A percentile compares a stretch with the other conserved stretches of the same genome.
Evolutionary conservation across 2,888 invertebrate species (phyloP).

Genomic region (Lasioglossum malachurum): DNA sequence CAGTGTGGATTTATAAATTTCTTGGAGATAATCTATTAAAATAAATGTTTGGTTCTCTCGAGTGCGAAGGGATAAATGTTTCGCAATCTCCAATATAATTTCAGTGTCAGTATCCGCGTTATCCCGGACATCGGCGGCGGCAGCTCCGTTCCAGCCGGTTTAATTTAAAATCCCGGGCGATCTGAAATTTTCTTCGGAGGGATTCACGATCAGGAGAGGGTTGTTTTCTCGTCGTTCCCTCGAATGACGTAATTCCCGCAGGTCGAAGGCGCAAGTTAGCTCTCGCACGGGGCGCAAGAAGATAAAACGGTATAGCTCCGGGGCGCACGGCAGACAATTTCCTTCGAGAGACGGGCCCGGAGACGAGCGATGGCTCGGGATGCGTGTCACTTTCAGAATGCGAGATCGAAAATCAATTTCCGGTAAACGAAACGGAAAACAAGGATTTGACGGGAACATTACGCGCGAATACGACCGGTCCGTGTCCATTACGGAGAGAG

Average conservation of each 20-base stretch:
- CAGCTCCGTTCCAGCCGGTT: not conserved
- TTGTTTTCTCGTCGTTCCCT: not conserved
- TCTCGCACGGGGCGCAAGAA: constrained; percentile 8
- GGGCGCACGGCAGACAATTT: constrained; percentile 64
- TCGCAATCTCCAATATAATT: not conserved
- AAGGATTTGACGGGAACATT: constrained; percentile 56
- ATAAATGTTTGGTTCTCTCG: too few species aligned
- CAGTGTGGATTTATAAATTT: not conserved
- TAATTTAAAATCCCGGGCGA: not conserved
- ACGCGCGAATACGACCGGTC: constrained; percentile 41
- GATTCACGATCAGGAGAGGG: not conserved
- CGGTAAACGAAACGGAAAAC: constrained; percentile 61
- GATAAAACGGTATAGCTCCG: constrained; percentile 40
- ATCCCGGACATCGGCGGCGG: too few species aligned
- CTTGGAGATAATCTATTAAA: not conserved
- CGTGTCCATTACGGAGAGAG: constrained; percentile 4
- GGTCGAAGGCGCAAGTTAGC: constrained; percentile 7
- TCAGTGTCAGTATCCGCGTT: not conserved
- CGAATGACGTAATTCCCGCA: constrained; percentile 7
- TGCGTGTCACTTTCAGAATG: constrained; percentile 67
- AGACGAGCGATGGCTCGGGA: constrained; percentile 48
- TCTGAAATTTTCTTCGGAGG: not conserved
- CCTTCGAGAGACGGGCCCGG: constrained; percentile 54
- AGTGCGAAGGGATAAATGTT: not conserved
- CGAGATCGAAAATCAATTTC: constrained; percentile 69